phyloP scores from a whole-genome alignment of 2,113 vertebrate genomes.

The Cichladusa arquata region DNA sequence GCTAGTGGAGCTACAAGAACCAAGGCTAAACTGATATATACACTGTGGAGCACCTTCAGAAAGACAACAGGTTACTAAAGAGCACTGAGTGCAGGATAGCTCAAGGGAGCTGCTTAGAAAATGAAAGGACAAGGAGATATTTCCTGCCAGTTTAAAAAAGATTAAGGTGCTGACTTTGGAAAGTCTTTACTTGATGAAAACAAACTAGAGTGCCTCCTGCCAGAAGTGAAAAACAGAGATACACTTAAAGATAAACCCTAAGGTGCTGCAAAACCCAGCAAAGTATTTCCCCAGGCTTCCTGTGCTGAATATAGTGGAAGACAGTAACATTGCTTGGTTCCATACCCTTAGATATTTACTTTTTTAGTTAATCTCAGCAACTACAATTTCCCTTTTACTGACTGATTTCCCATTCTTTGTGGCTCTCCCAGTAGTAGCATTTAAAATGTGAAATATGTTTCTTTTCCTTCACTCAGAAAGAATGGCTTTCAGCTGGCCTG shows the following conservation, averaged over 20 bases:
- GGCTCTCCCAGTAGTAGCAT: not conserved
- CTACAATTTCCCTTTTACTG: not conserved
- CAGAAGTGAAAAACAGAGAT: not conserved
- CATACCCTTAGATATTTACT: not conserved
- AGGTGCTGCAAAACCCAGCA: not conserved
- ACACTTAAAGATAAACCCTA: not conserved
- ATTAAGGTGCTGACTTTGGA: constrained; percentile 12
- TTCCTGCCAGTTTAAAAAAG: constrained; percentile 5
- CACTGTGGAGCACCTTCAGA: not conserved
- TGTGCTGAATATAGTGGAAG: not conserved
- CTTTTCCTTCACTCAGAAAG: not conserved
- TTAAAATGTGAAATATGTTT: not conserved
- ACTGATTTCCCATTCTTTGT: not conserved
- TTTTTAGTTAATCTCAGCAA: not conserved
- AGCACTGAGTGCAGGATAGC: not conserved
- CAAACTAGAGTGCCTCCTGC: not conserved
- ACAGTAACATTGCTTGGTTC: not conserved
- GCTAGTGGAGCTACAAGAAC: not conserved
- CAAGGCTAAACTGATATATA: not conserved
- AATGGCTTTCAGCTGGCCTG: not conserved
- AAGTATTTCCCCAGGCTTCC: not conserved
- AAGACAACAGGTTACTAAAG: not conserved
- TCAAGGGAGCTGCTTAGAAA: not conserved
- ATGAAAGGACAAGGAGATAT: not conserved
- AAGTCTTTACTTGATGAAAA: not conserved